A percentile compares a stretch with the other conserved stretches of the same genome.
Evolutionary conservation across 2,888 invertebrate genomes (phyloP).

Genomic region (Aethes cnicana): DNA sequence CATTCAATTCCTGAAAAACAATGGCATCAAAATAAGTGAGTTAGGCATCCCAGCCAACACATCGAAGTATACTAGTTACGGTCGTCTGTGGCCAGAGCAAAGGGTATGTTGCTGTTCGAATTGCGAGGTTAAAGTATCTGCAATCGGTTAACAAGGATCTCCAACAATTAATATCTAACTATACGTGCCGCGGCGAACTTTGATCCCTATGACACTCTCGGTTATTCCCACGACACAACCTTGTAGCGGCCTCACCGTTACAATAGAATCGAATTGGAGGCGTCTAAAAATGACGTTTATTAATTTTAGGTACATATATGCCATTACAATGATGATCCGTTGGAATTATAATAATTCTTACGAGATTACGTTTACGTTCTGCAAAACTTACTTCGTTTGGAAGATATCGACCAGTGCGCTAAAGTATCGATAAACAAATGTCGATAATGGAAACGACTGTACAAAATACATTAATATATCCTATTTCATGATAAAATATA

Average conservation of each 20-base stretch:
- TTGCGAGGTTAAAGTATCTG: no score
- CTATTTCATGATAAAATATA: background rate
- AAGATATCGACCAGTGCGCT: conserved; percentile 5
- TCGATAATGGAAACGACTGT: conserved; percentile 4
- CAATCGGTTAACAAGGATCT: no score
- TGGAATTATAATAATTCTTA: no score
- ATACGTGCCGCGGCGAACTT: no score
- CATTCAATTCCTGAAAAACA: no score
- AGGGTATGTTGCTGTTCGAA: no score
- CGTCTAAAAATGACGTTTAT: background rate
- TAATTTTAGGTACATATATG: background rate
- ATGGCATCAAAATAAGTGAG: no score
- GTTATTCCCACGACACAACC: conserved; percentile 9
- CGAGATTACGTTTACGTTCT: background rate
- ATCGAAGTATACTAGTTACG: no score
- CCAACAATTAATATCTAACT: no score
- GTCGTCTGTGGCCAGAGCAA: no score
- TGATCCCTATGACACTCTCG: background rate
- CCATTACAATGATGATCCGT: background rate
- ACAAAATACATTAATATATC: conserved; percentile 5
- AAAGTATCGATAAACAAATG: conserved; percentile 7
- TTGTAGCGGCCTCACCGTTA: conserved; percentile 6
- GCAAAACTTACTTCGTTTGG: conserved; percentile 3
- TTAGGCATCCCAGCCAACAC: no score
- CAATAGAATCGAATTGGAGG: background rate